phyloP scores from a whole-genome alignment of 2,797 vertebrate species.

The Pipistrellus kuhlii region DNA sequence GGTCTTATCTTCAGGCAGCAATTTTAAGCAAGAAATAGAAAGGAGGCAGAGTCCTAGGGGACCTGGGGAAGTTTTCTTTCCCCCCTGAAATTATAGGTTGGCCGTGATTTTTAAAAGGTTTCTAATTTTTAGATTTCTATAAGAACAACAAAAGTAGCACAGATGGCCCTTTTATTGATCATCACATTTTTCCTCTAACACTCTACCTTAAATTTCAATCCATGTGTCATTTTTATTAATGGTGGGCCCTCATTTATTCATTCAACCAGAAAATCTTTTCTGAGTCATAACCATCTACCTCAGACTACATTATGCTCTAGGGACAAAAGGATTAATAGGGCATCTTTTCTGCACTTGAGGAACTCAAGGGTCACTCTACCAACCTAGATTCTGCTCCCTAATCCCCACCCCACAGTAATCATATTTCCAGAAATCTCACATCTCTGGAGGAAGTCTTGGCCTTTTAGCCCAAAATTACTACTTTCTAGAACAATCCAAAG shows the following conservation, averaged over 20 bases:
- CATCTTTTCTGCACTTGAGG: neutral
- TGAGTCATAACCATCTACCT: neutral
- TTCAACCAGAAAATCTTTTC: constrained; percentile 28
- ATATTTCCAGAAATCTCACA: constrained; percentile 34
- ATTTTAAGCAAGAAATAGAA: constrained; percentile 76
- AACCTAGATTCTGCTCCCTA: neutral
- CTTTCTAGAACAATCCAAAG: neutral
- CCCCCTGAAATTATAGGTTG: constrained; percentile 34
- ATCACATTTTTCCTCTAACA: neutral
- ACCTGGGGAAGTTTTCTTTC: neutral
- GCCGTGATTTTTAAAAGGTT: constrained; percentile 34
- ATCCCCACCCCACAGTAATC: neutral
- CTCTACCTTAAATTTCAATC: neutral
- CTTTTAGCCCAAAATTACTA: neutral
- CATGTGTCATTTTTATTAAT: neutral
- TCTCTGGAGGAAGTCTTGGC: neutral
- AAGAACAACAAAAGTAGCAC: neutral
- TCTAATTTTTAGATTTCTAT: constrained; percentile 54
- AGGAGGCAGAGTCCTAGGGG: constrained; percentile 5
- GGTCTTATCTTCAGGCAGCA: constrained; percentile 65
- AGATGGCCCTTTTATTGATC: neutral
- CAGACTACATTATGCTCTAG: neutral
- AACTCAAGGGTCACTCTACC: neutral
- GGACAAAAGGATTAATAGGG: constrained; percentile 18
- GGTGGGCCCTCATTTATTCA: neutral